A percentile compares a stretch with the other conserved stretches of the same genome.
Evolutionary conservation across 2,888 invertebrate species (phyloP).

Genomic region (Scrobipalpa atriplicella): DNA sequence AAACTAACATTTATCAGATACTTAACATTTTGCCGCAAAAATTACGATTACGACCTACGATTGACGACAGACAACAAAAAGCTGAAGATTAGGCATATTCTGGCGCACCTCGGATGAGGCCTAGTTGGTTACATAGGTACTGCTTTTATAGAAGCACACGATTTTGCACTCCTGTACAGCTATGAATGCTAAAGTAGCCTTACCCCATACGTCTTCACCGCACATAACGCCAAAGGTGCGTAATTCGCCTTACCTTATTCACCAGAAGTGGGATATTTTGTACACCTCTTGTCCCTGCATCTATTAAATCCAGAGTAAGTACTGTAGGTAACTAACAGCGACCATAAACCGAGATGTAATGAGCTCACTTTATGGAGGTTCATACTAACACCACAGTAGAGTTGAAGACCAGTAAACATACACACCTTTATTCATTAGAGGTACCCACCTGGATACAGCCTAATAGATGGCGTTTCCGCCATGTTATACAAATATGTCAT

Average conservation of each 20-base stretch:
- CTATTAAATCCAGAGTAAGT: constrained; percentile 23
- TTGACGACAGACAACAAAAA: too few relatives aligned
- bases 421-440: not conserved
- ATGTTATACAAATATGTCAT: too few relatives aligned
- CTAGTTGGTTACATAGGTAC: too few relatives aligned
- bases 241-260: constrained; percentile 17
- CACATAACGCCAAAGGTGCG: constrained; percentile 6
- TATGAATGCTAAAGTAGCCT: too few relatives aligned
- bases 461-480: too few relatives aligned
- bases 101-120: too few relatives aligned
- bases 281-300: constrained; percentile 13
- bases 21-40: too few relatives aligned
- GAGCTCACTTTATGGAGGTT: constrained; percentile 21
- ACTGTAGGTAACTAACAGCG: constrained; percentile 21
- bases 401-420: not conserved
- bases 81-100: too few relatives aligned
- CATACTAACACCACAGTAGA: constrained; percentile 10
- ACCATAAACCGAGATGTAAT: constrained; percentile 24
- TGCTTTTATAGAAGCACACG: not conserved
- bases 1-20: too few relatives aligned
- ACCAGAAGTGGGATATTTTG: constrained; percentile 13
- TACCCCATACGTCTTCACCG: not conserved
- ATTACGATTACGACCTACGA: too few relatives aligned
- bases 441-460: too few relatives aligned
- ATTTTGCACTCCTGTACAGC: too few relatives aligned